phyloP scores from a whole-genome alignment of 2,113 vertebrate genomes.

The Ginglymostoma cirratum region DNA sequence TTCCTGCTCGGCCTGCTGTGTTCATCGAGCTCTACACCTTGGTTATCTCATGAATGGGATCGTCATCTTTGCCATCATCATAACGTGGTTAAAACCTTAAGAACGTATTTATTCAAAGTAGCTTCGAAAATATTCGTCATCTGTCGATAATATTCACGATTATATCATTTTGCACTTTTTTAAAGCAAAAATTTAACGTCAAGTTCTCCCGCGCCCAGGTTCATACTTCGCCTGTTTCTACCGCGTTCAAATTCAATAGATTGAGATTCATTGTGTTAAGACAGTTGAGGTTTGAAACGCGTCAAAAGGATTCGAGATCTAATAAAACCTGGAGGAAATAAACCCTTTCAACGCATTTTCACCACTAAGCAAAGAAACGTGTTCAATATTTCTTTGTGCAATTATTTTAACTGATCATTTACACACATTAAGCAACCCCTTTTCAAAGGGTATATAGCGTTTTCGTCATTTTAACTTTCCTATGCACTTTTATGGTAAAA shows the following conservation, averaged over 20 bases:
- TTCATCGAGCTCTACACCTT: too few species aligned
- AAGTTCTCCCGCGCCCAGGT: not conserved
- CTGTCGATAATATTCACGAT: not conserved
- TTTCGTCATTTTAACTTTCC: not conserved
- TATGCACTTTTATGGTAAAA: slow-evolving; percentile 34
- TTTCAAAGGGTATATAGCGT: too few species aligned
- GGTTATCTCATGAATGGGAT: too few species aligned
- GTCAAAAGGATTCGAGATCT: slow-evolving; percentile 3
- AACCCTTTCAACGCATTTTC: not conserved
- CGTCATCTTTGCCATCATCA: not conserved
- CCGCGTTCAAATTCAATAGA: not conserved
- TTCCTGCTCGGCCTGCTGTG: too few species aligned
- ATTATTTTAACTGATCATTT: not conserved
- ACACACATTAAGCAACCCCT: not conserved
- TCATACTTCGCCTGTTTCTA: not conserved
- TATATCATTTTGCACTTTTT: not conserved
- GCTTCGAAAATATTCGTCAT: not conserved
- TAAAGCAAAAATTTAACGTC: not conserved
- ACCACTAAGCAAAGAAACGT: not conserved
- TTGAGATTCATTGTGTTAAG: not conserved
- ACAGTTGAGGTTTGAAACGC: slow-evolving; percentile 24
- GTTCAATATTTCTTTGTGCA: not conserved
- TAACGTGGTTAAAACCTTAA: not conserved
- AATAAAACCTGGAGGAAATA: too few species aligned
- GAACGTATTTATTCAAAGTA: not conserved